Percentiles rank a stretch among this genome's conserved stretches.
Conservation (phyloP, 1,140 invertebrate species). For the Rhagoletis pomonella region DNA sequence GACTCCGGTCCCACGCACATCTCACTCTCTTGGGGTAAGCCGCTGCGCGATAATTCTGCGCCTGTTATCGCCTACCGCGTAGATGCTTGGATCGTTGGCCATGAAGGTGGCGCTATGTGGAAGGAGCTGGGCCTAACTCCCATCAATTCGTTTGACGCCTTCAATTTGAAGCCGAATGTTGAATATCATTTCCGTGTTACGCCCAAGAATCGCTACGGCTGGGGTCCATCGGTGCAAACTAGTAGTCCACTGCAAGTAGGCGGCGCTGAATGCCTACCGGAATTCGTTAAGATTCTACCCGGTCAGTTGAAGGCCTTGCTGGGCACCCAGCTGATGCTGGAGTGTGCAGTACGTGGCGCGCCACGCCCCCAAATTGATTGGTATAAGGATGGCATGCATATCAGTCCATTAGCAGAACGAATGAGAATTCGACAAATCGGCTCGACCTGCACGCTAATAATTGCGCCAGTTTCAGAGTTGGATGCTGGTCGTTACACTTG, state of each 20-base stretch:
- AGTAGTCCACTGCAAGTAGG: slow-evolving; percentile 79
- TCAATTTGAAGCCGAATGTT: slow-evolving; percentile 85
- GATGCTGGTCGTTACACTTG: slow-evolving; percentile 90
- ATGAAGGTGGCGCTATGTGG: slow-evolving; percentile 89
- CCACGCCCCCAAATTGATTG: slow-evolving; percentile 83
- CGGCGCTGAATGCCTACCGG: slow-evolving; percentile 80
- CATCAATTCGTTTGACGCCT: slow-evolving; percentile 86
- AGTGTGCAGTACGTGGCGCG: slow-evolving; percentile 81
- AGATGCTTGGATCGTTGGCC: slow-evolving; percentile 91
- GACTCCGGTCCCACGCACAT: slow-evolving; percentile 88
- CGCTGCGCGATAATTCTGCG: slow-evolving; percentile 81
- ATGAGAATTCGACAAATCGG: slow-evolving; percentile 76
- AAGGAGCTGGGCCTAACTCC: slow-evolving; percentile 86
- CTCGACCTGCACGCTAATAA: slow-evolving; percentile 79
- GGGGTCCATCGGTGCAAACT: slow-evolving; percentile 86
- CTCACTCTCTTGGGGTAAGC: slow-evolving; percentile 87
- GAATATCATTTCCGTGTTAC: slow-evolving; percentile 90
- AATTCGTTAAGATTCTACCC: slow-evolving; percentile 84
- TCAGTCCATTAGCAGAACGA: slow-evolving; percentile 76
- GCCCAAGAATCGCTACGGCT: slow-evolving; percentile 89
- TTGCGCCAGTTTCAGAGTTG: slow-evolving; percentile 80
- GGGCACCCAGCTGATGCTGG: slow-evolving; percentile 79
- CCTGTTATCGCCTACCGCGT: slow-evolving; percentile 92
- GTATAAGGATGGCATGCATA: slow-evolving; percentile 83
- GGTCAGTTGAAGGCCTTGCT: slow-evolving; percentile 87